Percentiles rank a stretch among this genome's conserved stretches.
Conservation (phyloP, 2,888 invertebrate species). For the Polietes domitor region DNA sequence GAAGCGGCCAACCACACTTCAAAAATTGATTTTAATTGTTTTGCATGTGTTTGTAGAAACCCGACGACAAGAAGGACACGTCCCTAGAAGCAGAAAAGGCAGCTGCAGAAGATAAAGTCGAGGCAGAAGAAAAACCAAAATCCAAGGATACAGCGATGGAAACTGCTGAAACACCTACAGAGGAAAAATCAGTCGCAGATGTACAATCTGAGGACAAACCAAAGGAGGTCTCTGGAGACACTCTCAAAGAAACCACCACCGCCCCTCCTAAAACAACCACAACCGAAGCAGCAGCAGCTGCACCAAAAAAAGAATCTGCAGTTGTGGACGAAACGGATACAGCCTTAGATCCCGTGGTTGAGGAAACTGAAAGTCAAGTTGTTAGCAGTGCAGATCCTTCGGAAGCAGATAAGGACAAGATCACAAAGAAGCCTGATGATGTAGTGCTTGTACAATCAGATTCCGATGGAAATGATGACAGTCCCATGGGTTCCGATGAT, state of each 20-base stretch:
- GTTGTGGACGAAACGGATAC: slow-evolving; percentile 57
- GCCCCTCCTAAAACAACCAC: slow-evolving; percentile 42
- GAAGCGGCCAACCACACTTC: not conserved
- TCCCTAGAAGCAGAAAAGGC: not conserved
- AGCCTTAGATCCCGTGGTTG: slow-evolving; percentile 60
- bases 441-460: slow-evolving; percentile 40
- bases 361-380: slow-evolving; percentile 63
- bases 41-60: not conserved
- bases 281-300: not conserved
- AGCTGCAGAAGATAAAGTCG: slow-evolving; percentile 21
- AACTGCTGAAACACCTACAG: slow-evolving; percentile 60
- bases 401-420: slow-evolving; percentile 15
- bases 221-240: not conserved
- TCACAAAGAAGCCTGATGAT: slow-evolving; percentile 40
- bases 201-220: not conserved
- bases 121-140: not conserved
- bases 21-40: not conserved
- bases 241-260: not conserved
- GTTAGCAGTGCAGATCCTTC: not conserved
- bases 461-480: slow-evolving; percentile 60
- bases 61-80: not conserved
- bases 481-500: slow-evolving; percentile 42
- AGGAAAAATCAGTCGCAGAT: slow-evolving; percentile 20
- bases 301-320: slow-evolving; percentile 15
- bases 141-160: slow-evolving; percentile 31